These are phyloP conservation scores for Drosophila santomea DNA, from an alignment of 1,140 invertebrate species.

Conservation along the genomic window DNA sequence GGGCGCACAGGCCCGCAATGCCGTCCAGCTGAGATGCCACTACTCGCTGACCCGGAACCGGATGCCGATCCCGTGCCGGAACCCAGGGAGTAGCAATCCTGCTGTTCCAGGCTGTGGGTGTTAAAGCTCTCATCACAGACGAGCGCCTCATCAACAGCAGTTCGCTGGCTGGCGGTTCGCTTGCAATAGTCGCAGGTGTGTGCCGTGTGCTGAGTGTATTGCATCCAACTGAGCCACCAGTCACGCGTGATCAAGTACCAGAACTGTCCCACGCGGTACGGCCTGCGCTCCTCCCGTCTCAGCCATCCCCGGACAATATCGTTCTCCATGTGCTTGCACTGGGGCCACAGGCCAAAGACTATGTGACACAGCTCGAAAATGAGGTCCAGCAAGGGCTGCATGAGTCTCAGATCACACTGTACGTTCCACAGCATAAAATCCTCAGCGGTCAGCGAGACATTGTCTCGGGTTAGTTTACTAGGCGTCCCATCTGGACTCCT, in stretches of 20 bases:
- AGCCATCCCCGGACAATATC: constrained; percentile 93
- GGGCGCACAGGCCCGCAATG: constrained; percentile 85
- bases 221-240: constrained; percentile 93
- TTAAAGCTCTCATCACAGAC: constrained; percentile 88
- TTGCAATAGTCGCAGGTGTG: constrained; percentile 83
- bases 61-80: constrained; percentile 52
- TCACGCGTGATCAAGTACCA: constrained; percentile 94
- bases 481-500: constrained; percentile 59
- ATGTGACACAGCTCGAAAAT: constrained; percentile 95
- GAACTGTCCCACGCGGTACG: constrained; percentile 91
- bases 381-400: constrained; percentile 90
- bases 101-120: constrained; percentile 87
- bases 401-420: constrained; percentile 87
- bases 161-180: constrained; percentile 49
- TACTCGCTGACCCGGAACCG: constrained; percentile 83
- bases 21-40: constrained; percentile 86
- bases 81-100: constrained; percentile 85
- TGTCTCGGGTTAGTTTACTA: constrained; percentile 59
- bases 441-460: constrained; percentile 86
- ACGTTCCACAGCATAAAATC: constrained; percentile 95
- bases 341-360: constrained; percentile 93
- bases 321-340: constrained; percentile 91
- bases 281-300: constrained; percentile 89
- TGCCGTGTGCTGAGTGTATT: constrained; percentile 87
- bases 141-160: constrained; percentile 86